Evolutionary conservation across 2,888 invertebrate genomes (phyloP), one percentile per base, ranked within the genome.

Genomic region (Caenorhabditis sp.): DNA sequence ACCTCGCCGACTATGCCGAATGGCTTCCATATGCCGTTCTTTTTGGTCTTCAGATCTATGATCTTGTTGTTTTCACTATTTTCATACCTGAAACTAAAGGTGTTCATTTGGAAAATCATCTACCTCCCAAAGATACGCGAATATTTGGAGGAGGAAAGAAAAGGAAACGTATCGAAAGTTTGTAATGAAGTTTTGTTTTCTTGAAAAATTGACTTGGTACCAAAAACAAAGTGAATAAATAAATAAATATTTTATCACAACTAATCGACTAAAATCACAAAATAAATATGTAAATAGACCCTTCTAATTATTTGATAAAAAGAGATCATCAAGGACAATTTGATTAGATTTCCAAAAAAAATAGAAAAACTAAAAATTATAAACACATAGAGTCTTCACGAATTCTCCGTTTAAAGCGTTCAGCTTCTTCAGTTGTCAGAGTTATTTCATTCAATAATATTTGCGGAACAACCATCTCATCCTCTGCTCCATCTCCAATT

Each of bases 31-130:
- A 75, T 38, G 70, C 65, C 0, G 65, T 75, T 0, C 57, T 75
- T 0, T 60, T 70, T 49, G 57, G 58, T 5, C 59, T 70, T 27
- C 66, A 66, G 36, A 52, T 65, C 36, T 63, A 63, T 27, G 75
- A 76, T 60, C 59, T 71, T 26, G 62, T 76, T 17, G 36, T 66
- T 17, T 49, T 72, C 17, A 43, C 57, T 17, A 25, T 67, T 1
- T 65, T 73, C 59, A 57, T 77, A 17, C 77, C 77, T 21, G 77
- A 77, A 64, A 73, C 77, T 1, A 77, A 77, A 56, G 73, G 73
- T 52, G 66, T 64, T 23, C 36, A 53, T 36, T 59, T 77, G 50
- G 65, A 71, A 43, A 73, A 77, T 52, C 71, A 77, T 66, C 49
- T 77, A 12, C 77, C 77, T 14, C 77, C 77, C 23, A 77, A 77